Evolutionary conservation across 2,797 vertebrate genomes (phyloP).

Genomic region (Echeneis naucrates): DNA sequence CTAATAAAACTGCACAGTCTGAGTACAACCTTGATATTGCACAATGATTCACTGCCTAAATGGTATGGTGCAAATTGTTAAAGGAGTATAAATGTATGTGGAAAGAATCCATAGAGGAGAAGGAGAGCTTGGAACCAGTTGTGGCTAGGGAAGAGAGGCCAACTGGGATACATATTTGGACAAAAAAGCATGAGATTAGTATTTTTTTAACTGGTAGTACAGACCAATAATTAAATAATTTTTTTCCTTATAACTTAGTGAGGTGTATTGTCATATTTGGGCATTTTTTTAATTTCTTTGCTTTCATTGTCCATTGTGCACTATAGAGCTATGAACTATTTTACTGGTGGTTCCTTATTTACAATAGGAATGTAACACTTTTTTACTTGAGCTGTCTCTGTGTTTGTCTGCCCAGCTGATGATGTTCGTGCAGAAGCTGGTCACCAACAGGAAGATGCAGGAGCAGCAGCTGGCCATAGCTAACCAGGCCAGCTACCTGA

Average conservation of each 20-base stretch:
- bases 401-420: slow-evolving; percentile 87
- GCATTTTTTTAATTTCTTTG: not conserved
- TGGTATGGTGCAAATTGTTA: too few species aligned
- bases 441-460: slow-evolving; percentile 95
- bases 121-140: too few species aligned
- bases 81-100: too few species aligned
- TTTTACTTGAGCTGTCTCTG: not conserved
- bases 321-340: not conserved
- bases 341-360: not conserved
- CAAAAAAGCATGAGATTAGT: too few species aligned
- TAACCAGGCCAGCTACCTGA: slow-evolving; percentile 90
- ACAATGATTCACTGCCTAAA: too few species aligned
- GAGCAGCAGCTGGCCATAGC: slow-evolving; percentile 95
- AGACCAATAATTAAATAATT: not conserved
- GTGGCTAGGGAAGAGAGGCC: too few species aligned
- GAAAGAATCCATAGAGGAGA: too few species aligned
- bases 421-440: slow-evolving; percentile 96
- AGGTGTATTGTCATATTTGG: not conserved
- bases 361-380: not conserved
- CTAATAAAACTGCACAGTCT: too few species aligned
- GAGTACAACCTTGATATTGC: too few species aligned
- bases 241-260: not conserved
- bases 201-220: too few species aligned
- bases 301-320: not conserved
- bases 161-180: too few species aligned